Evolutionary conservation across 2,113 vertebrate species (phyloP).

Genomic region (Stercorarius parasiticus): DNA sequence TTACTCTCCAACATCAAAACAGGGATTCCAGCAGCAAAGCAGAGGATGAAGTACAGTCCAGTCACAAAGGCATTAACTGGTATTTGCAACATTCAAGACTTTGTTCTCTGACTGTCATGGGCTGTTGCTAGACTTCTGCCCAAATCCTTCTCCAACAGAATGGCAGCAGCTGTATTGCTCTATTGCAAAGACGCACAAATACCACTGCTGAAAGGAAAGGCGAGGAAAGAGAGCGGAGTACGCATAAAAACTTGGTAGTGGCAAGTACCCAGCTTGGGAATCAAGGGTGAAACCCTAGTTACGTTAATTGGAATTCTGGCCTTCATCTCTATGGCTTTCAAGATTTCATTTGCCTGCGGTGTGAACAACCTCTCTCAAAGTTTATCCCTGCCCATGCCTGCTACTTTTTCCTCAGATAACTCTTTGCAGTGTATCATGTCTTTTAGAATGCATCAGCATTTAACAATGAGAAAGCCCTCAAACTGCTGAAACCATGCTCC

Average conservation of each 20-base stretch:
- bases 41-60: not conserved
- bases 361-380: not conserved
- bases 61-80: not conserved
- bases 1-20: not conserved
- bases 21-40: not conserved
- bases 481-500: not conserved
- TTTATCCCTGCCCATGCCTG: not conserved
- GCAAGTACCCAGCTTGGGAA: not conserved
- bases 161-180: not conserved
- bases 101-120: not conserved
- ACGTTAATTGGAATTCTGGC: not conserved
- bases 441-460: not conserved
- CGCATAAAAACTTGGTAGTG: rapidly evolving
- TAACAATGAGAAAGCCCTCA: not conserved
- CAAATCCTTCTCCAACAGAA: not conserved
- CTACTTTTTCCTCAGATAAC: not conserved
- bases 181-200: not conserved
- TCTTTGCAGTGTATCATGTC: not conserved
- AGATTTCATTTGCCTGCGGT: not conserved
- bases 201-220: not conserved
- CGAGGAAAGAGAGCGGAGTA: not conserved
- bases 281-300: not conserved
- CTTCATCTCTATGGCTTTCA: not conserved
- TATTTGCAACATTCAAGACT: not conserved
- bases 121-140: not conserved